Evolutionary conservation across 2,113 vertebrate genomes (phyloP), one percentile per base, ranked within the genome.

Genomic region (Chlorodrepanis virens): DNA sequence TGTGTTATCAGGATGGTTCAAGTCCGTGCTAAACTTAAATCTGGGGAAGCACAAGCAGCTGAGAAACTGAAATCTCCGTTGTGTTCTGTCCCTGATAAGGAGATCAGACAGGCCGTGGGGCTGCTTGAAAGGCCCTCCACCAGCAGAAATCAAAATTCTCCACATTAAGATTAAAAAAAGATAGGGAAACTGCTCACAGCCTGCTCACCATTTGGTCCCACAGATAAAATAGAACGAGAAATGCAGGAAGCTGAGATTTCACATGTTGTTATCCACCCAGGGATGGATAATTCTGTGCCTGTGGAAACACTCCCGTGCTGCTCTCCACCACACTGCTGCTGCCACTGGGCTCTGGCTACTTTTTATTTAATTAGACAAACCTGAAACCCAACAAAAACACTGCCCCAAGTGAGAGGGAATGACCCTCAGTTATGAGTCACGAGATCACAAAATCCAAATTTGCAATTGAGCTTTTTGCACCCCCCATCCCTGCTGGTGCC

Each of bases 111-210:
- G 82, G 88, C 79, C 19, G 1, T 1, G 44, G 78, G 90, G 33
- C 42, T 57, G 4, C 70, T 25, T 56, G 61, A 91, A 95, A 83
- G 67, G 82, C 61, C 42, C 53, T 64, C 45, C 61, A 67, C 37
- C 79, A 50, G 20, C 59, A 90, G 79, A 50, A 85, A 80, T 49
- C 53, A 57, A 88, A 93, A 86, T 69, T 90, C 88, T 54, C 79
- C 88, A 54, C 68, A 23, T 86, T 80, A 77, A 88, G 94, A 94
- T 89, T 35, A 39, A 80, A 89, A 81, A 64, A 63, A 90, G 92
- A 89, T 70, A 74, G 80, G 42, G 91, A 81, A 89, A 90, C 28
- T 7, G 18, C 59, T 94, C 76, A 44, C 65, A 86, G 75, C 2
- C 88, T 78, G 79, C 68, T 61, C 94, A 70, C 75, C 94, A 35